Evolutionary conservation across 92 coral and sea anemone genomes (phyloP).

Genomic region (Scolanthus callimorphus): DNA sequence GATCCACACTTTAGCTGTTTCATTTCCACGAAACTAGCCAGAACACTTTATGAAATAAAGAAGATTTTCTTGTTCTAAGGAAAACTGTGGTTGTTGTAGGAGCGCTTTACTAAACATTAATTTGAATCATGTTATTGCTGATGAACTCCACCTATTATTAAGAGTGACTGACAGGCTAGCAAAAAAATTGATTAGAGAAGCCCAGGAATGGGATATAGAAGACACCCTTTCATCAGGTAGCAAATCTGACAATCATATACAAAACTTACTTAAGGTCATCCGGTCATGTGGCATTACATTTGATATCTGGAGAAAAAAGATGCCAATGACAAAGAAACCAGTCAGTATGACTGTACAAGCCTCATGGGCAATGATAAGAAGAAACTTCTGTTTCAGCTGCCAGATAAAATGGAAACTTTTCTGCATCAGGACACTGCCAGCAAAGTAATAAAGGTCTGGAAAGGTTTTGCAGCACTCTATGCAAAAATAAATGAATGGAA

Average conservation of each 20-base stretch:
- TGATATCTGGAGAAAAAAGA: conserved; percentile 37
- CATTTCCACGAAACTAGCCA: conserved; percentile 9
- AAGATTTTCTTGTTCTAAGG: conserved; percentile 31
- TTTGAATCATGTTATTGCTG: conserved; percentile 55
- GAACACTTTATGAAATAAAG: conserved; percentile 38
- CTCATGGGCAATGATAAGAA: conserved; percentile 38
- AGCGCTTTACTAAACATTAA: conserved; percentile 47
- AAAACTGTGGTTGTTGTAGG: conserved; percentile 51
- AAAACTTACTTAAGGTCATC: too few relatives aligned
- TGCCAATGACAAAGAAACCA: conserved; percentile 30
- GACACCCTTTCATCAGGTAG: too few relatives aligned
- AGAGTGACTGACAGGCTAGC: conserved; percentile 44
- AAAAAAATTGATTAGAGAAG: conserved; percentile 32
- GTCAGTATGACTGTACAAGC: conserved; percentile 35
- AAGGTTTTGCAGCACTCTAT: conserved; percentile 9
- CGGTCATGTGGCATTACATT: conserved; percentile 45
- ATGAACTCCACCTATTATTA: conserved; percentile 58
- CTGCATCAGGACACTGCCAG: conserved; percentile 30
- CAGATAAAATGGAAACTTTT: conserved; percentile 28
- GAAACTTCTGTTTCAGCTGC: conserved; percentile 43
- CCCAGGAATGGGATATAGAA: too few relatives aligned
- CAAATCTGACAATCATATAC: too few relatives aligned
- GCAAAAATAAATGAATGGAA: too few relatives aligned
- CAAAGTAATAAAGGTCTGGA: conserved; percentile 32
- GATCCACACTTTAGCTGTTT: conserved; percentile 28